These are phyloP conservation scores for Sceliomorpha sp. DNA, from an alignment of 2,888 invertebrate species.

Conservation along the genomic window DNA sequence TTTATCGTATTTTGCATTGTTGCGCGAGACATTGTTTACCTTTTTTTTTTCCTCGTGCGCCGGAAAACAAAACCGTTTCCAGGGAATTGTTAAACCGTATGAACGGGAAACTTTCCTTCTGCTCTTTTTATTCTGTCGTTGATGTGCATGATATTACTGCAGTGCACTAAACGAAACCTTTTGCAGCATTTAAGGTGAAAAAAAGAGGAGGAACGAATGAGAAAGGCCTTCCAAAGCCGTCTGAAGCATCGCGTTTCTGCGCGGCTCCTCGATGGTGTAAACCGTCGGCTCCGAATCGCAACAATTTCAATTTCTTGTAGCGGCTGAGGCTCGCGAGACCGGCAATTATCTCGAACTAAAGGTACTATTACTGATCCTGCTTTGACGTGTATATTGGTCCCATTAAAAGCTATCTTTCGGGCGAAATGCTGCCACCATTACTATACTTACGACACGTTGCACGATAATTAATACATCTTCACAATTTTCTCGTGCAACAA, in stretches of 20 bases:
- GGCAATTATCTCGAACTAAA: conserved; percentile 69
- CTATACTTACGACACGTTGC: conserved; percentile 64
- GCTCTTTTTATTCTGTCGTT: conserved; percentile 35
- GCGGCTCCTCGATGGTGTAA: conserved; percentile 49
- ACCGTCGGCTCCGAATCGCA: conserved; percentile 56
- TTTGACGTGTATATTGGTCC: conserved; percentile 64
- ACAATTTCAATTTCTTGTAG: conserved; percentile 61
- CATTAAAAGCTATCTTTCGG: conserved; percentile 63
- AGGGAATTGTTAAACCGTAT: conserved; percentile 19
- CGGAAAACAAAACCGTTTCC: conserved; percentile 3
- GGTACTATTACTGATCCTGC: conserved; percentile 70
- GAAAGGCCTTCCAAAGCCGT: conserved; percentile 46
- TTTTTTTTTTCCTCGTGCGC: too few species aligned
- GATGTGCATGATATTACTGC: conserved; percentile 42
- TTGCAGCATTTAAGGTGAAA: conserved; percentile 52
- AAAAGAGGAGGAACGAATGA: conserved; percentile 38
- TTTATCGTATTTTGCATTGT: too few species aligned
- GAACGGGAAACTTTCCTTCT: conserved; percentile 10
- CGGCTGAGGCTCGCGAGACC: conserved; percentile 58
- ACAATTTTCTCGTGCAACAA: conserved; percentile 46
- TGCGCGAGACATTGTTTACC: too few species aligned
- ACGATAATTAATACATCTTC: conserved; percentile 68
- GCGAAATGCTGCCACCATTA: conserved; percentile 55
- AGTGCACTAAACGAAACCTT: conserved; percentile 44
- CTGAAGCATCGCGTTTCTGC: conserved; percentile 47